phyloP scores from a whole-genome alignment of 2,888 invertebrate species.

The Cataglyphis livida region DNA sequence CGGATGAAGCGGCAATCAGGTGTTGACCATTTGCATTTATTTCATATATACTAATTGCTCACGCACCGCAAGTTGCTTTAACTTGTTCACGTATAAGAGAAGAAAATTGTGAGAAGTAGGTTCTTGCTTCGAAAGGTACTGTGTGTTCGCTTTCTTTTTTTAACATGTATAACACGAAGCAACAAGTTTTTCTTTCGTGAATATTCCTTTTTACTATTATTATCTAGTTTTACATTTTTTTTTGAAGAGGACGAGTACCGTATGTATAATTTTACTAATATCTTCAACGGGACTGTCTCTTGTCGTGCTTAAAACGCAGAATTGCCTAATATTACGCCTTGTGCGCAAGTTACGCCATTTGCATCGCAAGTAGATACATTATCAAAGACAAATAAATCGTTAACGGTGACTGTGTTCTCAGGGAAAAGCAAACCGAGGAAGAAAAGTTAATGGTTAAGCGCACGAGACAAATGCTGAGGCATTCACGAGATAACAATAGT shows the following conservation, averaged over 20 bases:
- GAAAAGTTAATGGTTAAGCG: slow-evolving; percentile 13
- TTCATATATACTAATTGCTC: not conserved
- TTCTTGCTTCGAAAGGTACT: not conserved
- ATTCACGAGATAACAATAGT: slow-evolving; percentile 43
- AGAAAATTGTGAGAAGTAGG: not conserved
- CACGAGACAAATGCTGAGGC: slow-evolving; percentile 49
- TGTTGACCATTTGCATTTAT: slow-evolving; percentile 15
- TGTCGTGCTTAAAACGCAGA: slow-evolving; percentile 13
- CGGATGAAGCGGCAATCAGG: slow-evolving; percentile 4
- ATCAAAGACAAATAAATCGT: slow-evolving; percentile 46
- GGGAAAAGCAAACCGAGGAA: slow-evolving; percentile 8
- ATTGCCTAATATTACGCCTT: slow-evolving; percentile 18
- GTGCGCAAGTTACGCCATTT: slow-evolving; percentile 25
- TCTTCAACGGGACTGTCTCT: slow-evolving; percentile 5
- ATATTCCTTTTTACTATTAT: not conserved
- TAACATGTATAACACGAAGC: not conserved
- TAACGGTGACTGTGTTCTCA: slow-evolving; percentile 22
- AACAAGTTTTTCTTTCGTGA: not conserved
- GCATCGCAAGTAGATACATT: slow-evolving; percentile 30
- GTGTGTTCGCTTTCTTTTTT: not conserved
- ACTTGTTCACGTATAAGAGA: not conserved
- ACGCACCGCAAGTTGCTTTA: not conserved
- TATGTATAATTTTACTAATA: slow-evolving; percentile 13
- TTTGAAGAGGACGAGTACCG: not conserved
- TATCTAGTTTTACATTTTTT: not conserved